Base-by-base conservation (phyloP, 1,140 invertebrate genomes). In the Drosophila nikananu region DNA sequence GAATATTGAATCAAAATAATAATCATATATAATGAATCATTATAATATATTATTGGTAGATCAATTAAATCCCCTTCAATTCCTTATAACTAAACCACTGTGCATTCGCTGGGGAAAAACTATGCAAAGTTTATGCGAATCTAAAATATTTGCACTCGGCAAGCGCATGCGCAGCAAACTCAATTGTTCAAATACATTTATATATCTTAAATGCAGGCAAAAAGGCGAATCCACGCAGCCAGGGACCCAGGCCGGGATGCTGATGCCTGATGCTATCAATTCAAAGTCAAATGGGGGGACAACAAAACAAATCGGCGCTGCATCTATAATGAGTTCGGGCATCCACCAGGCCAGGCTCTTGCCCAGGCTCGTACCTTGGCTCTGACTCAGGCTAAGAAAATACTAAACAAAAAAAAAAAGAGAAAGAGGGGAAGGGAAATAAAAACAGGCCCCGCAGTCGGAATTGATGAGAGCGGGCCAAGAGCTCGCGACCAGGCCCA, bases 51-150 rank as follows among this genome's bases (percentile, higher is more conserved):
- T 32, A 32, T 32, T 32, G 9, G 10, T 32, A 3, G 6, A 32
- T 5, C 6, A 35, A 44, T 19, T 19, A 19, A 44, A 46, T 13
- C 1, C 10, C 12, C 0, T 15, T 15, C 15, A 23, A 48, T 23
- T 2, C 12, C 6, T 13, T 23, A 9, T 1, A 17, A 0, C 2
- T 1, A 17, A 10, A 15, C 46, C 46, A 49, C 46, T 17, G 46
- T 49, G 46, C 15, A 4, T 13, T 19, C 17, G 42, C 25, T 37
- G 70, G 55, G 54, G 72, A 74, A 86, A 77, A 89, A 89, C 86
- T 91, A 90, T 90, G 86, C 86, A 90, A 90, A 90, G 67, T 90
- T 90, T 90, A 90, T 90, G 86, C 86, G 86, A 90, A 82, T 90
- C 82, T 82, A 77, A 90, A 86, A 82, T 91, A 90, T 90, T 86